Conservation (phyloP, 2,888 invertebrate genomes). For the Geophilus truncorum region DNA sequence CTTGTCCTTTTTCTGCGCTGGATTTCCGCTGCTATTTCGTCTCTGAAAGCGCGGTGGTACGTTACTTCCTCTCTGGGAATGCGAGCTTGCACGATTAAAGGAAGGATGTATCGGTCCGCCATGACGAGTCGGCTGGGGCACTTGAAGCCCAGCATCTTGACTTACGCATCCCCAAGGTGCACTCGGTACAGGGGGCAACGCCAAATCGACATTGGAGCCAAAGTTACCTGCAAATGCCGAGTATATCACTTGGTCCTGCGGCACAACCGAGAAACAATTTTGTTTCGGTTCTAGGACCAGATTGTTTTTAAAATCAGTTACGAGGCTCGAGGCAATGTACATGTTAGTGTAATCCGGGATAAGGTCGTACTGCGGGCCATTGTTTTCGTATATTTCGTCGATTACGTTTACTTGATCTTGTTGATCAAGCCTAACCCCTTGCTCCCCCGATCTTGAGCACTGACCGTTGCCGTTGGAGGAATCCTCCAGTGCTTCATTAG, state of each 20-base stretch:
- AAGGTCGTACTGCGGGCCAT: neutral
- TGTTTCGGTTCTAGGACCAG: neutral
- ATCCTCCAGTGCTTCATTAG: neutral
- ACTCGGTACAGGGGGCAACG: neutral
- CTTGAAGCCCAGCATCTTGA: neutral
- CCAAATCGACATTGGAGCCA: neutral
- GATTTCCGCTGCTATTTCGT: neutral
- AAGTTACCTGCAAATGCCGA: neutral
- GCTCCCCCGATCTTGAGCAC: neutral
- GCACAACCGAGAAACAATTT: neutral
- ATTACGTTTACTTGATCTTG: neutral
- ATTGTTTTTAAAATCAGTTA: neutral
- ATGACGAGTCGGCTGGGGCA: neutral
- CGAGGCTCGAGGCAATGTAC: neutral
- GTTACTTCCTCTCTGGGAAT: neutral
- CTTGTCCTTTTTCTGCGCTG: neutral
- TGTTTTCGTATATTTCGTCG: neutral
- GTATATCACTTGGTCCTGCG: neutral
- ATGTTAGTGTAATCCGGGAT: neutral
- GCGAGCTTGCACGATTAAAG: neutral
- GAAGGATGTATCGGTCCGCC: neutral
- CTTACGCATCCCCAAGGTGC: neutral
- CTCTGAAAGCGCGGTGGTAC: constrained; percentile 18
- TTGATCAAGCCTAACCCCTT: neutral
- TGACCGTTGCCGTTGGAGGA: neutral